A percentile compares a stretch with the other conserved stretches of the same genome.
These are phyloP conservation scores for Orthonychiurus folsomi DNA, from an alignment of 2,888 invertebrate species.

Conservation along the genomic window DNA sequence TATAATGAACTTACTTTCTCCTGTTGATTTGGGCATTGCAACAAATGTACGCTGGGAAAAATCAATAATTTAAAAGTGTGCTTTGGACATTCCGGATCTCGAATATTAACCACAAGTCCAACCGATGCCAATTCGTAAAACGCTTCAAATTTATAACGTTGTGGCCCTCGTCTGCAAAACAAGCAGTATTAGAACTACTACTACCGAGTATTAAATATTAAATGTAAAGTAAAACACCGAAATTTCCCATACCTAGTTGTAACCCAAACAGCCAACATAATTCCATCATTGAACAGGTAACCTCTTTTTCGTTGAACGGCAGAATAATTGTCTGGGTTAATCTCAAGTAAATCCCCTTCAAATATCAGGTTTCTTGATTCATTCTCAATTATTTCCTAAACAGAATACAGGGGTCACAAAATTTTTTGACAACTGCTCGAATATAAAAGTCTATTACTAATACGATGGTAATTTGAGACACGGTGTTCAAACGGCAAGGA, in stretches of 20 bases:
- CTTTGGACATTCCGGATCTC: constrained; percentile 79
- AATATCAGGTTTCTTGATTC: constrained; percentile 70
- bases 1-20: constrained; percentile 36
- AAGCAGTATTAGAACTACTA: not conserved
- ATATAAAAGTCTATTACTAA: constrained; percentile 6
- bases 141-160: constrained; percentile 72
- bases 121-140: constrained; percentile 78
- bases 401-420: too few relatives aligned
- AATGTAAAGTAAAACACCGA: not conserved
- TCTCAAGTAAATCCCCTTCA: constrained; percentile 82
- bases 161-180: constrained; percentile 55
- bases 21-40: constrained; percentile 40
- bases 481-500: too few relatives aligned
- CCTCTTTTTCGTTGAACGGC: constrained; percentile 81
- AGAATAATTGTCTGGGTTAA: constrained; percentile 77
- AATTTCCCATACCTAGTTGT: constrained; percentile 49
- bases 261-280: constrained; percentile 78
- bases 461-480: not conserved
- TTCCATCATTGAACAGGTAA: constrained; percentile 83
- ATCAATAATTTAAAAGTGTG: constrained; percentile 89
- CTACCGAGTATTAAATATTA: not conserved
- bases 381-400: constrained; percentile 62
- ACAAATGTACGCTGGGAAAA: constrained; percentile 54
- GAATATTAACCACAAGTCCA: constrained; percentile 79
- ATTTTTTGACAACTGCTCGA: too few relatives aligned